Base-by-base conservation (phyloP, 1,140 invertebrate genomes). In the Saxidomus purpurata region DNA sequence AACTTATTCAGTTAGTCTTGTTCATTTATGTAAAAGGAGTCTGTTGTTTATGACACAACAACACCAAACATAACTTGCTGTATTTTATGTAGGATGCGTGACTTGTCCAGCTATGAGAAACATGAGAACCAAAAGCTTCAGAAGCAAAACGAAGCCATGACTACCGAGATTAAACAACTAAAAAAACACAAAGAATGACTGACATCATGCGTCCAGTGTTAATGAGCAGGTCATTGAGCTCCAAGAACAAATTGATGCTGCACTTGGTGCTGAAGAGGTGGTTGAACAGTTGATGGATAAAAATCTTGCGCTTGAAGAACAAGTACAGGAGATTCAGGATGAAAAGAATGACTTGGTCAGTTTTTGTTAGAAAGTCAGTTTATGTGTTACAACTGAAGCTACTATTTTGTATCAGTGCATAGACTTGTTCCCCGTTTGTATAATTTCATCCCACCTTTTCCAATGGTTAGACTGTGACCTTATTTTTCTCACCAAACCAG, bases 181-280 rank as follows among this genome's bases (percentile, higher is more conserved):
- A 97, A 87, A 55, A 94, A 94, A 91, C 94, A 96, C 31, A 96
- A 95, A 86, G 98, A 99, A 95, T 98, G 98, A 95, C 96, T 98
- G 8, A 98, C 97, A 69, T 92, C 96, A 98, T 89, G 97, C 98
- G 0, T 97, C 98, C 92, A 97, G 98, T 94, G 96, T n/a, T n/a
- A n/a, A n/a, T n/a, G n/a, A n/a, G n/a, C n/a, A n/a, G n/a, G n/a
- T 99, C 85, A 97, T 97, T 36, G 99, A 99, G 96, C 96, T 99
- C 0, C 97, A 99, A 94, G 98, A 99, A 96, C 98, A 99, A 96
- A 98, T 99, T 76, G 99, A 99, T 96, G 98, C 98, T 36, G 98
- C 99, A n/a, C 96, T 99, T 40, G 99, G 99, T 13, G 98, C 99
- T 40, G 99, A 99, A 96, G 98, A 99, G 96, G 99, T 99, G 99